Conservation (phyloP, 2,888 invertebrate genomes). For the Macrosiphum euphorbiae region DNA sequence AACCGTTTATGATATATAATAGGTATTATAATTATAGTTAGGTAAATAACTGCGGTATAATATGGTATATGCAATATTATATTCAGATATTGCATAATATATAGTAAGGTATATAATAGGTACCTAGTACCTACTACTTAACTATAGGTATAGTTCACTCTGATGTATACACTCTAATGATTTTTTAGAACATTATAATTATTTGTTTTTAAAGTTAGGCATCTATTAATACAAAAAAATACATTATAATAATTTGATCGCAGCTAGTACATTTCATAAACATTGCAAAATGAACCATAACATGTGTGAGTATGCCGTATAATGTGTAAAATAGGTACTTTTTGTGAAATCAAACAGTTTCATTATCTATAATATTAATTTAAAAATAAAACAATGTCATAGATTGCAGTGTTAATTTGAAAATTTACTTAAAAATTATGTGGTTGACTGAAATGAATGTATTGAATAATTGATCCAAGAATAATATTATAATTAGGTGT, state of each 20-base stretch:
- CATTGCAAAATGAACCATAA: neutral
- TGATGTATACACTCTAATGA: neutral
- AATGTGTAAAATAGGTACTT: neutral
- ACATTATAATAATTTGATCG: neutral
- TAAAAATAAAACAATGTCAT: neutral
- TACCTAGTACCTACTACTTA: neutral
- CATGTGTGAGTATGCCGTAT: neutral
- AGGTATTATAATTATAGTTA: no score
- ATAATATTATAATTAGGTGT: neutral
- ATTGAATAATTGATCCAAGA: neutral
- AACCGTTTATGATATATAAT: neutral
- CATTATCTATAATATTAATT: neutral
- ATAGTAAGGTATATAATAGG: neutral
- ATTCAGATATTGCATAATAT: neutral
- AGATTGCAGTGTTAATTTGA: neutral
- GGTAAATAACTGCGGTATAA: neutral
- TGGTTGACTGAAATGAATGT: neutral
- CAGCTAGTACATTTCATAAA: neutral
- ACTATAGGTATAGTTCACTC: neutral
- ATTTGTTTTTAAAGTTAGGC: neutral
- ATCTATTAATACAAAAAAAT: neutral
- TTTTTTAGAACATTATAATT: conserved; percentile 1
- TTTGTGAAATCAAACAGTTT: neutral
- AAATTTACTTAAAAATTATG: neutral
- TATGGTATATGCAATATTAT: neutral